Percentiles rank a stretch among this genome's conserved stretches.
Evolutionary conservation across 2,113 vertebrate species (phyloP).

Genomic region (Aphyosemion australe): DNA sequence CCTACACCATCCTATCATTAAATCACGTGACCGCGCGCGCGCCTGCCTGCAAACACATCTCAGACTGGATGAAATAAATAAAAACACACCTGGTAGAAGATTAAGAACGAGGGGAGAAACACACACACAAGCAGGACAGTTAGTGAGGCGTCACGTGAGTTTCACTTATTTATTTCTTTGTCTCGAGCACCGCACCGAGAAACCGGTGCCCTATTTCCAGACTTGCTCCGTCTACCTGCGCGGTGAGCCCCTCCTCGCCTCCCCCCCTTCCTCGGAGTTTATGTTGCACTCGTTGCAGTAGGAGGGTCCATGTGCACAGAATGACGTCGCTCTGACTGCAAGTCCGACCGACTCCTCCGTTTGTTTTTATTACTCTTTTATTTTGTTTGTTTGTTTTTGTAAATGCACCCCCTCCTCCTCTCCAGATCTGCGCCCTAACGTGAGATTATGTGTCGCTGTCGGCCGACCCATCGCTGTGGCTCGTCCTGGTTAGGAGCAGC

Average conservation of each 20-base stretch:
- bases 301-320: slow-evolving; percentile 77
- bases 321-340: slow-evolving; percentile 77
- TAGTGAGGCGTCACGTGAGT: background rate
- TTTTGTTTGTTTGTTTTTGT: slow-evolving; percentile 23
- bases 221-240: slow-evolving; percentile 68
- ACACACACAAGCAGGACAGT: no score
- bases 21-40: background rate
- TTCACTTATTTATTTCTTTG: slow-evolving; percentile 15
- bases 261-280: slow-evolving; percentile 55
- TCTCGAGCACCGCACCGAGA: slow-evolving; percentile 20
- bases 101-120: no score
- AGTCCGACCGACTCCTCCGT: slow-evolving; percentile 77
- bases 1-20: background rate
- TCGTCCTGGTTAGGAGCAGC: slow-evolving; percentile 66
- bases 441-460: slow-evolving; percentile 62
- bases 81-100: no score
- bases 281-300: slow-evolving; percentile 78
- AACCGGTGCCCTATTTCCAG: slow-evolving; percentile 74
- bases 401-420: background rate
- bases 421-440: slow-evolving; percentile 59
- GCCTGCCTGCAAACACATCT: background rate
- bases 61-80: no score
- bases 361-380: slow-evolving; percentile 75
- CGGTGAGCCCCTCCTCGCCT: slow-evolving; percentile 37
- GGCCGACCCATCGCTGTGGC: slow-evolving; percentile 59